phyloP scores from a whole-genome alignment of 2,888 invertebrate species.

The Polyommatus icarus region DNA sequence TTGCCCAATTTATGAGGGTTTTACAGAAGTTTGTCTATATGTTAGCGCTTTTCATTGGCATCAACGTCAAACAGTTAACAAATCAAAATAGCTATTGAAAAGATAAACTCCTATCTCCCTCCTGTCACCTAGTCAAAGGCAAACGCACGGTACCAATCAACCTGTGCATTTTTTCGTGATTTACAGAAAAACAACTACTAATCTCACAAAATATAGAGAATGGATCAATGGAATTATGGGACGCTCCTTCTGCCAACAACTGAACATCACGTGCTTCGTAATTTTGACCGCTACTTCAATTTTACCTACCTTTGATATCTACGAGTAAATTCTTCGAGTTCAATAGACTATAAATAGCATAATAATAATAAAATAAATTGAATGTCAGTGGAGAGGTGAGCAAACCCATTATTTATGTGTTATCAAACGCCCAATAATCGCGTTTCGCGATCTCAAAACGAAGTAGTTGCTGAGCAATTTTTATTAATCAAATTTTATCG shows the following conservation, averaged over 20 bases:
- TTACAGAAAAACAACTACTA: no score
- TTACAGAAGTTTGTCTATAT: no score
- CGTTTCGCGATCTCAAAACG: background rate
- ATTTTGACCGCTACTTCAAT: background rate
- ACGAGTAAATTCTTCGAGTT: background rate
- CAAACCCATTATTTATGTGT: slow-evolving; percentile 7
- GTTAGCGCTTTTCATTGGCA: no score
- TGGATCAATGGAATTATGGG: no score
- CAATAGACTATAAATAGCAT: background rate
- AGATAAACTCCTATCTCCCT: no score
- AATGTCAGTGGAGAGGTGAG: slow-evolving; percentile 19
- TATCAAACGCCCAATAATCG: background rate
- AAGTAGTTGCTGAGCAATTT: background rate
- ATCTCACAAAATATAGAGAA: no score
- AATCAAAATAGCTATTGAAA: no score
- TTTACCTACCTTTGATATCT: background rate
- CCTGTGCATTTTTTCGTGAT: no score
- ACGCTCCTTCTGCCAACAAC: background rate
- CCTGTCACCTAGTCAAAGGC: no score
- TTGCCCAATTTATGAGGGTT: no score
- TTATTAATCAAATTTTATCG: background rate
- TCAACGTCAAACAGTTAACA: no score
- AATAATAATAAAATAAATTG: background rate
- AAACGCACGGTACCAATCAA: no score
- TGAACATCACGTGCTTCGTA: background rate